Evolutionary conservation across 2,888 invertebrate genomes (phyloP), one percentile per base, ranked within the genome.

Genomic region (Aradus depressus): DNA sequence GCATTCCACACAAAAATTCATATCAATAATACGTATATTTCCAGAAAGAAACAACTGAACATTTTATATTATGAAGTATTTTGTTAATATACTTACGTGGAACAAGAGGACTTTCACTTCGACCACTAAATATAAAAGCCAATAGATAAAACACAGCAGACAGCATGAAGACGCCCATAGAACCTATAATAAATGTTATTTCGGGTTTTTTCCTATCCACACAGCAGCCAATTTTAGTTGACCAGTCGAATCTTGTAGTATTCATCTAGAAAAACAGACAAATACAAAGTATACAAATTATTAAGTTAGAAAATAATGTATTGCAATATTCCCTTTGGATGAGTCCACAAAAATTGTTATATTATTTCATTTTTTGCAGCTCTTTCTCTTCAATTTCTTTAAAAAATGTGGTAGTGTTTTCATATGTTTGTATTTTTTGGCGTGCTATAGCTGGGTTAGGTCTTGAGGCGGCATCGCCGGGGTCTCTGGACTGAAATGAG

Each of bases 221-320:
- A 58, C 76, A 75, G 62, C 81, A 81, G 43, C 73, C 71, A 6
- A 73, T 66, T 38, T 61, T 65, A 61, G 72, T 70, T 62, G 79
- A 80, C 81, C 80, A 81, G 52, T 71, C 68, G 51, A 67, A 70
- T 63, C 80, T 72, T 39, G 80, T 80, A 3, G 70, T 68, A 66
- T 81, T 80, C 77, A 81, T 79, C 79, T 80, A 63, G 44, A 72
- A 65, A 44, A 45, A 66, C 54, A 53, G 57, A 57, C 54, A 44
- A 38, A 45, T 35, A n/a, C 19, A 45, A 35, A 37, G 31, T 4
- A 28, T 16, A 34, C 6, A 10, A n/a, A 10, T 34, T 8, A 8
- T 19, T 16, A 38, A n/a, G 6, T 14, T 19, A 4, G 14, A 22
- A 6, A 35, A 32, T 34, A 5, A 5, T 35, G 37, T 32, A 8